Conservation (phyloP, 2,888 invertebrate genomes). For the Masnerella sp. region DNA sequence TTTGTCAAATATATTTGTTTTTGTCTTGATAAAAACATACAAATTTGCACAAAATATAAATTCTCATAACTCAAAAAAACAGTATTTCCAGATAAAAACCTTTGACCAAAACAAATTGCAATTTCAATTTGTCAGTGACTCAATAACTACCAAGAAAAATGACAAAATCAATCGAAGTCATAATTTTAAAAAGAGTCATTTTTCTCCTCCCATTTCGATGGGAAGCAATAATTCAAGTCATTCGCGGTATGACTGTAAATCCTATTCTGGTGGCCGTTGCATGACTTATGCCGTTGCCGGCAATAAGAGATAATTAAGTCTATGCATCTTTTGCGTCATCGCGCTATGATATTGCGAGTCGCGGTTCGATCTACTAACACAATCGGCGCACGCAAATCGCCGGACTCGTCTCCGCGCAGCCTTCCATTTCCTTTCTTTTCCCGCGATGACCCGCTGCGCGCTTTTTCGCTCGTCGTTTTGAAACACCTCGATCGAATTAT, state of each 20-base stretch:
- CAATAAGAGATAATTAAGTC: conserved; percentile 46
- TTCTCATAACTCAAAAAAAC: too few species aligned
- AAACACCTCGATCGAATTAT: conserved; percentile 27
- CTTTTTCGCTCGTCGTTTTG: conserved; percentile 13
- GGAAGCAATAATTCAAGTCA: too few species aligned
- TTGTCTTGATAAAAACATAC: too few species aligned
- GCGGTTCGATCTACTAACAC: conserved; percentile 37
- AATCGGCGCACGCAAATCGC: conserved; percentile 15
- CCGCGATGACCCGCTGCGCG: not conserved
- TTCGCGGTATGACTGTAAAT: conserved; percentile 10
- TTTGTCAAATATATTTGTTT: too few species aligned
- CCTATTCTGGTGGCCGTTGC: conserved; percentile 11
- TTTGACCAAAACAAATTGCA: too few species aligned
- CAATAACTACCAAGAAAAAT: too few species aligned
- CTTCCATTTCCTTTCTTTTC: conserved; percentile 47
- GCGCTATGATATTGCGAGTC: conserved; percentile 12
- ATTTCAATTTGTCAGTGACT: too few species aligned
- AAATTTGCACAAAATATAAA: too few species aligned
- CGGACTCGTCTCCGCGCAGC: conserved; percentile 3
- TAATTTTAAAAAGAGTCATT: too few species aligned
- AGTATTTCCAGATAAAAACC: too few species aligned
- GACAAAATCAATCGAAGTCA: too few species aligned
- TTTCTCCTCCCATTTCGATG: too few species aligned
- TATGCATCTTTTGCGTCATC: conserved; percentile 32
- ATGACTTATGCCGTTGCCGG: conserved; percentile 4